phyloP scores from a whole-genome alignment of 1,140 invertebrate species.

The Temnothorax curvispinosus region DNA sequence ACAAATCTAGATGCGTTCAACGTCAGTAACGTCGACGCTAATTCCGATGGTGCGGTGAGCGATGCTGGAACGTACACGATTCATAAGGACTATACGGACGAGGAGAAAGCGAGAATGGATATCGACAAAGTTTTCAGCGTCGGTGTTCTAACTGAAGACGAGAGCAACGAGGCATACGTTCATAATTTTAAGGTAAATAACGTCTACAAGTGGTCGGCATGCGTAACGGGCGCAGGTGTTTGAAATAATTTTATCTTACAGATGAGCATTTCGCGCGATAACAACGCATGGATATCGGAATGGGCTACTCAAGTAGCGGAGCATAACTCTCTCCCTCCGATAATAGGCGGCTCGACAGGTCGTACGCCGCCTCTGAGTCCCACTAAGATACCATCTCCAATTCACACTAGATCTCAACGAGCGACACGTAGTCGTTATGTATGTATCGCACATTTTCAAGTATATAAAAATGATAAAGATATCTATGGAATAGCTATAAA shows the following conservation, averaged over 20 bases:
- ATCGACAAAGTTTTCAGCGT: conserved; percentile 93
- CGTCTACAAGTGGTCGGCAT: not conserved
- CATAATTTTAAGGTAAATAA: conserved; percentile 79
- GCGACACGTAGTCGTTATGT: conserved; percentile 72
- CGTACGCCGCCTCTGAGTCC: conserved; percentile 88
- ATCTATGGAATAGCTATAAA: not conserved
- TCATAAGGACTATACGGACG: conserved; percentile 93
- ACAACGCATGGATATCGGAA: conserved; percentile 86
- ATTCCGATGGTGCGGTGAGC: conserved; percentile 88
- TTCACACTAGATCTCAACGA: conserved; percentile 85
- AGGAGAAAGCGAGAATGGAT: conserved; percentile 94
- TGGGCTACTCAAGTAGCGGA: conserved; percentile 87
- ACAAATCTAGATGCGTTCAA: conserved; percentile 77
- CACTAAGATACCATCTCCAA: conserved; percentile 88
- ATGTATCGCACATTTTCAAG: conserved; percentile 40
- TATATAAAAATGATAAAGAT: not conserved
- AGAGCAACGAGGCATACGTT: conserved; percentile 83
- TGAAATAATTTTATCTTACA: conserved; percentile 43
- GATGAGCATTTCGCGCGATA: conserved; percentile 74
- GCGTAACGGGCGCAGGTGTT: not conserved
- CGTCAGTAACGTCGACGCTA: conserved; percentile 75
- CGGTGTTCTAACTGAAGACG: conserved; percentile 83
- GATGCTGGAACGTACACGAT: conserved; percentile 96
- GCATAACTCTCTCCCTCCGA: conserved; percentile 81
- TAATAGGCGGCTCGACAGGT: conserved; percentile 75